These are phyloP conservation scores for Poecilia wingei DNA, from an alignment of 2,797 vertebrate genomes.

Conservation along the genomic window DNA sequence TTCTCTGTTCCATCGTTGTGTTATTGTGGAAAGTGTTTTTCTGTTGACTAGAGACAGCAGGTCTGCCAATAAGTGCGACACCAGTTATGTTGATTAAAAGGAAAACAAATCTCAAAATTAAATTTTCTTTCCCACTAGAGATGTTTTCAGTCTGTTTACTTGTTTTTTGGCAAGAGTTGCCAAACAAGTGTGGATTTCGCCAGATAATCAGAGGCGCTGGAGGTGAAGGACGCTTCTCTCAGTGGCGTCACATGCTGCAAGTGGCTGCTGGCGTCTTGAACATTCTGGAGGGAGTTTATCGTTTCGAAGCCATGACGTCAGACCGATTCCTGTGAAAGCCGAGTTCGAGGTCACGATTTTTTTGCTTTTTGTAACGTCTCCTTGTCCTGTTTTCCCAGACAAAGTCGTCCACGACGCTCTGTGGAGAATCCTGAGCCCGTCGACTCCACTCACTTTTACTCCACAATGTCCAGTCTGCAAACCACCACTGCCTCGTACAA, in stretches of 20 bases:
- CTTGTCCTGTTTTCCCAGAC: constrained; percentile 71
- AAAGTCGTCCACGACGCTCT: constrained; percentile 87
- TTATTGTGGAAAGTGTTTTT: background rate
- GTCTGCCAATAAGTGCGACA: background rate
- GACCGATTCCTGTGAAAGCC: constrained; percentile 33
- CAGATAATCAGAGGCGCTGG: background rate
- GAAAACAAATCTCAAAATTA: background rate
- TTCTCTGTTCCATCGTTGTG: background rate
- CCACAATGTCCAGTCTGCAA: constrained; percentile 54
- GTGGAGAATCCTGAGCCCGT: constrained; percentile 85
- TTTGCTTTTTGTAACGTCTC: constrained; percentile 19
- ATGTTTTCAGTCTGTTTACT: background rate
- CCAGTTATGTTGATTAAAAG: background rate
- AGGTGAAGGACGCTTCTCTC: constrained; percentile 2
- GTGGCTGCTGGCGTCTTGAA: background rate
- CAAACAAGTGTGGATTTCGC: background rate
- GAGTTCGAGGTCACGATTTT: constrained; percentile 17
- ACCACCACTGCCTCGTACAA: constrained; percentile 68
- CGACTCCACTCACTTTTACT: constrained; percentile 57
- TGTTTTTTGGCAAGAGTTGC: background rate
- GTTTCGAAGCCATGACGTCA: constrained; percentile 31
- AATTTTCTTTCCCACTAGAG: background rate
- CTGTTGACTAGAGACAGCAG: background rate
- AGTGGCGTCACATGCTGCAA: constrained; percentile 58
- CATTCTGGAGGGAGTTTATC: constrained; percentile 4